Evolutionary conservation across 2,888 invertebrate species (phyloP).

Genomic region (Heliconius cydno): DNA sequence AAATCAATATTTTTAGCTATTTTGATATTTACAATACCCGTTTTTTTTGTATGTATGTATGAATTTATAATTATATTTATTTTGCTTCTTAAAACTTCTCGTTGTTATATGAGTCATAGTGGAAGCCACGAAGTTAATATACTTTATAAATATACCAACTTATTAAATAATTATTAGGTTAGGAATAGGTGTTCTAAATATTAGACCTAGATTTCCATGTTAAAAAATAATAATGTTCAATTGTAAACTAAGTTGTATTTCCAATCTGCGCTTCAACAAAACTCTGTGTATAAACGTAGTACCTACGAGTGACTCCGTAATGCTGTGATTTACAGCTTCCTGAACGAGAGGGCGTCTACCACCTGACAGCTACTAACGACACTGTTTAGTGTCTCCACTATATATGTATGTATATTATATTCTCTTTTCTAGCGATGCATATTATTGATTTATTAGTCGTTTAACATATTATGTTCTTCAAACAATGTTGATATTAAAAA

Average conservation of each 20-base stretch:
- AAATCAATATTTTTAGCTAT: no score
- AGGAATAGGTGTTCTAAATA: no score
- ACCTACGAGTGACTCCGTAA: conserved; percentile 58
- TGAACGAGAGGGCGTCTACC: conserved; percentile 62
- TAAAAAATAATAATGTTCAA: not conserved
- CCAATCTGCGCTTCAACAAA: conserved; percentile 52
- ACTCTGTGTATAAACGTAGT: conserved; percentile 58
- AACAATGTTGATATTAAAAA: not conserved
- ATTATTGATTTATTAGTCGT: conserved; percentile 5
- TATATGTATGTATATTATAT: conserved; percentile 9
- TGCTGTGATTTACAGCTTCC: conserved; percentile 78
- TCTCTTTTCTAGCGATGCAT: not conserved
- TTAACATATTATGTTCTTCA: not conserved
- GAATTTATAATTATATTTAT: no score
- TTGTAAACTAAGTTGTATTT: conserved; percentile 1
- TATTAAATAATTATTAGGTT: no score
- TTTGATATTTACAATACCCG: no score
- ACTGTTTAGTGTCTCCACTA: conserved; percentile 39
- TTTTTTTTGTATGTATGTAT: no score
- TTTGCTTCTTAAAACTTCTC: no score
- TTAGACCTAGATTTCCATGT: not conserved
- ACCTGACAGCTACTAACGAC: conserved; percentile 59
- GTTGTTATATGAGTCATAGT: no score
- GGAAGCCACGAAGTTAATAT: no score
- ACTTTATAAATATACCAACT: no score